Percentiles rank a stretch among this genome's conserved stretches.
phyloP scores from a whole-genome alignment of 2,797 vertebrate genomes.

The Myripristis jacobus region DNA sequence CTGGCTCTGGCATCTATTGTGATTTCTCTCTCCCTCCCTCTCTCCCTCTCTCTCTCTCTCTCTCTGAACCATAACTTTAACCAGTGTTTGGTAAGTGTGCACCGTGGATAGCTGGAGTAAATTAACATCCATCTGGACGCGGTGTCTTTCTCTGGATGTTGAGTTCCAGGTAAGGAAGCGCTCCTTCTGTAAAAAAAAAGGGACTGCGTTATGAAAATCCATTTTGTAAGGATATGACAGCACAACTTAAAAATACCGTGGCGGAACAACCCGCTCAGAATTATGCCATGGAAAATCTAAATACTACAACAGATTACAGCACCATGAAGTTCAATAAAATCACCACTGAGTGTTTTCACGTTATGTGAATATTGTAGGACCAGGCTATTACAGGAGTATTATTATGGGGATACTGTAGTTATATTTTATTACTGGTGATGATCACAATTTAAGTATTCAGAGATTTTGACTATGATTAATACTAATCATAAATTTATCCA shows the following conservation, averaged over 20 bases:
- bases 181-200: conserved; percentile 32
- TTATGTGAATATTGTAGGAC: too few species aligned
- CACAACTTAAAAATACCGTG: conserved; percentile 46
- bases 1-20: conserved; percentile 52
- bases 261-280: conserved; percentile 41
- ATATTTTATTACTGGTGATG: neutral
- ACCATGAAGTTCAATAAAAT: conserved; percentile 21
- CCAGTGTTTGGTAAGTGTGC: conserved; percentile 61
- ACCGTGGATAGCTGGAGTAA: conserved; percentile 25
- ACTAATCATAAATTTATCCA: too few species aligned
- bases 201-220: conserved; percentile 62
- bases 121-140: conserved; percentile 31
- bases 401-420: neutral
- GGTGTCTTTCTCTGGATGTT: conserved; percentile 72
- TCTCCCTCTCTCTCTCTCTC: conserved; percentile 34
- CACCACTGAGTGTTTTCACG: neutral
- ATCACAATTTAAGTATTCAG: neutral
- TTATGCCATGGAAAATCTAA: conserved; percentile 19
- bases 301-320: conserved; percentile 31
- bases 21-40: conserved; percentile 22
- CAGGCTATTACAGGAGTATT: too few species aligned
- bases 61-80: conserved; percentile 70
- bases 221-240: conserved; percentile 46
- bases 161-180: conserved; percentile 78
- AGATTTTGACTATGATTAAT: neutral